phyloP scores from a whole-genome alignment of 2,113 vertebrate species.

The Ariopsis seemanni region DNA sequence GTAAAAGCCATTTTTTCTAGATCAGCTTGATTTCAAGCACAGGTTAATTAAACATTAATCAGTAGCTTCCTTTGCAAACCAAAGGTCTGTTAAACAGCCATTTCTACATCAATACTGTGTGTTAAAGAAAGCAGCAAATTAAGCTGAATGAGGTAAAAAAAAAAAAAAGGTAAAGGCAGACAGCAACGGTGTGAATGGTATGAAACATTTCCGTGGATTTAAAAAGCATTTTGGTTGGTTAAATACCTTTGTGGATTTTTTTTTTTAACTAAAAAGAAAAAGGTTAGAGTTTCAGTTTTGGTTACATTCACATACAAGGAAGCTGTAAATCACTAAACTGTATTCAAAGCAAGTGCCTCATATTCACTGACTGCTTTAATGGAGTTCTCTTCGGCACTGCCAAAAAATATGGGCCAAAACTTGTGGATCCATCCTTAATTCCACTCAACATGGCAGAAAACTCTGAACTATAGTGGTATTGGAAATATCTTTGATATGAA shows the following conservation, averaged over 20 bases:
- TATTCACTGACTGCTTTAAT: background rate
- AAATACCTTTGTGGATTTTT: background rate
- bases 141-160: background rate
- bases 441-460: background rate
- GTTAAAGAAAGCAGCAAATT: background rate
- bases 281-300: background rate
- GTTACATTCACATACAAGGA: no score
- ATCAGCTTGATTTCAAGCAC: conserved; percentile 34
- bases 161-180: background rate
- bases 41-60: conserved; percentile 42
- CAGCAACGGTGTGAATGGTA: background rate
- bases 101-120: background rate
- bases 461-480: background rate
- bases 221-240: background rate
- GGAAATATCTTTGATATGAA: background rate
- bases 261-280: background rate
- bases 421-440: background rate
- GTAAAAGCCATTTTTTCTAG: conserved; percentile 31
- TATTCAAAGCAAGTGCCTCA: background rate
- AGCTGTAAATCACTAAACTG: background rate
- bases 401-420: background rate
- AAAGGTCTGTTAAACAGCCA: conserved; percentile 21
- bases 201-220: background rate
- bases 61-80: conserved; percentile 18
- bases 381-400: background rate